Evolutionary conservation across 2,888 invertebrate genomes (phyloP).

Genomic region (Eristalis intricaria): DNA sequence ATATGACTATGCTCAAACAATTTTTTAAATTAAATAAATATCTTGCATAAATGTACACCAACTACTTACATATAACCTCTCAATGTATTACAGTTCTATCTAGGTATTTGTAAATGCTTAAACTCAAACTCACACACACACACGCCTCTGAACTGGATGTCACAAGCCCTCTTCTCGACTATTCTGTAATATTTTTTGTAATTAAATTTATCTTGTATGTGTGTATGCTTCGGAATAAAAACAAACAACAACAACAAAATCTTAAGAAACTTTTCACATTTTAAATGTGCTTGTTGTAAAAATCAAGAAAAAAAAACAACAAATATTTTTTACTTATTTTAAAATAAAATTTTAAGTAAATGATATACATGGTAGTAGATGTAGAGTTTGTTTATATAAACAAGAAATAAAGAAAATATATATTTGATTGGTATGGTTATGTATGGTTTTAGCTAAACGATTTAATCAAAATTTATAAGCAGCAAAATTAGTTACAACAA

Average conservation of each 20-base stretch:
- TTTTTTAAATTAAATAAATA: neutral
- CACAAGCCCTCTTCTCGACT: neutral
- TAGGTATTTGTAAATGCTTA: neutral
- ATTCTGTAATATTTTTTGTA: neutral
- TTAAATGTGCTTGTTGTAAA: conserved; percentile 52
- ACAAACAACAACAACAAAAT: neutral
- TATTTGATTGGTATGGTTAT: conserved; percentile 38
- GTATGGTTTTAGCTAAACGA: conserved; percentile 53
- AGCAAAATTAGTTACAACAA: conserved; percentile 34
- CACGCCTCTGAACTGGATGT: neutral
- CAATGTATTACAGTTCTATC: neutral
- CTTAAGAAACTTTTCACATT: conserved; percentile 20
- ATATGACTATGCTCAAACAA: conserved; percentile 28
- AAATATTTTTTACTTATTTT: conserved; percentile 68
- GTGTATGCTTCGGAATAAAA: conserved; percentile 1
- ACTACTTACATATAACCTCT: conserved; percentile 23
- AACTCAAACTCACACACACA: neutral
- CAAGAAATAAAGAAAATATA: conserved; percentile 3
- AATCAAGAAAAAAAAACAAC: no score
- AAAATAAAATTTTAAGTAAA: conserved; percentile 16
- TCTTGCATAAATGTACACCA: conserved; percentile 17
- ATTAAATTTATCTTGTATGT: conserved; percentile 9
- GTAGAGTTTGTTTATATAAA: neutral
- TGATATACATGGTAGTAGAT: neutral
- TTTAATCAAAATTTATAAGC: conserved; percentile 63